These are phyloP conservation scores for Electrona antarctica DNA, from an alignment of 2,113 vertebrate species.

Conservation along the genomic window DNA sequence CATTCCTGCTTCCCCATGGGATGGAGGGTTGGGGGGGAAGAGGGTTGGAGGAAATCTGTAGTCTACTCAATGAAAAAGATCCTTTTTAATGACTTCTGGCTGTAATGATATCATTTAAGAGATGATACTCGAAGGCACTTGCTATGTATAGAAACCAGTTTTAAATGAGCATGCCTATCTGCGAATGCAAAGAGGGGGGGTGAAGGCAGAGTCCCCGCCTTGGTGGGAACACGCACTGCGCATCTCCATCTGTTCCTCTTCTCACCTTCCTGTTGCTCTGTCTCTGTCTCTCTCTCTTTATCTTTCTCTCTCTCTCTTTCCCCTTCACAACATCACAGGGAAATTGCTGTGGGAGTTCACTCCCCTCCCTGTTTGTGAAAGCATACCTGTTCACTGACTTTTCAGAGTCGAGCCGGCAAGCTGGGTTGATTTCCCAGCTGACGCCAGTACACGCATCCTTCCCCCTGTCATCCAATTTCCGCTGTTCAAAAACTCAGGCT, in stretches of 20 bases:
- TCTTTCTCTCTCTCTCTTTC: conserved; percentile 16
- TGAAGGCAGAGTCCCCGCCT: conserved; percentile 14
- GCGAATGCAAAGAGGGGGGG: conserved; percentile 47
- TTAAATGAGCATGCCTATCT: conserved; percentile 44
- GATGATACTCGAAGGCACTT: conserved; percentile 47
- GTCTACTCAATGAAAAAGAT: conserved; percentile 32
- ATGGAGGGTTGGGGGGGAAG: not conserved
- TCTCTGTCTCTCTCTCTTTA: conserved; percentile 40
- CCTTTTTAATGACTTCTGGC: conserved; percentile 58
- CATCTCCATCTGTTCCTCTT: conserved; percentile 77
- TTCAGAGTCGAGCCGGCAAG: conserved; percentile 61
- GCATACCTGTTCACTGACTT: conserved; percentile 64
- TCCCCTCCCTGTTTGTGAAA: conserved; percentile 58
- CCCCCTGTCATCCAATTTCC: conserved; percentile 67
- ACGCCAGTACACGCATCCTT: conserved; percentile 51
- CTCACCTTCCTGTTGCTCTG: conserved; percentile 65
- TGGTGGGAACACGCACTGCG: conserved; percentile 40
- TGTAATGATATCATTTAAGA: conserved; percentile 64
- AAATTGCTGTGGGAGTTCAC: conserved; percentile 70
- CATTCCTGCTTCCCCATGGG: conserved; percentile 35
- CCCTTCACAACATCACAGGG: conserved; percentile 48
- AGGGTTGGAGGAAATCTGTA: conserved; percentile 54
- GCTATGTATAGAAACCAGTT: conserved; percentile 69
- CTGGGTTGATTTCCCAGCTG: conserved; percentile 76
- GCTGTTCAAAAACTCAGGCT: conserved; percentile 37